phyloP scores from a whole-genome alignment of 1,140 invertebrate species.

The Magallana gigas region DNA sequence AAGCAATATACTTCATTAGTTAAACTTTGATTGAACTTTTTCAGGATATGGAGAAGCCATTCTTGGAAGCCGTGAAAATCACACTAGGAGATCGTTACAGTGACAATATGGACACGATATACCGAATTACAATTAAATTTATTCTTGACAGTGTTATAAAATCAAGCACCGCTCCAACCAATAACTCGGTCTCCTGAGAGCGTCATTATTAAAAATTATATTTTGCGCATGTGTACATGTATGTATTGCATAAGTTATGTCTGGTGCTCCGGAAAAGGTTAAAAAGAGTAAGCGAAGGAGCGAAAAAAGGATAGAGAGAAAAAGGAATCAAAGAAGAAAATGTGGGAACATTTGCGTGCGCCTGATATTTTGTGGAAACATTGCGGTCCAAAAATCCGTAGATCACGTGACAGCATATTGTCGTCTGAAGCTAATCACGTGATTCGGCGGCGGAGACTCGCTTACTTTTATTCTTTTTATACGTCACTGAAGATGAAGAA shows the following conservation, averaged over 20 bases:
- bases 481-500: background rate
- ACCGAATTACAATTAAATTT: conserved; percentile 94
- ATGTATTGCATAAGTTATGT: background rate
- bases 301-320: background rate
- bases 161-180: conserved; percentile 69
- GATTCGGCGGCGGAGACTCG: background rate
- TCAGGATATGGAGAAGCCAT: conserved; percentile 86
- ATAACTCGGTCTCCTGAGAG: conserved; percentile 13
- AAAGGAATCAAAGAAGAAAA: background rate
- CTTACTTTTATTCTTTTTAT: background rate
- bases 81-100: conserved; percentile 93
- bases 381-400: background rate
- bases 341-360: background rate
- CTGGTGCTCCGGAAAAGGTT: no score
- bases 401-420: background rate
- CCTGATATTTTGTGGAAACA: background rate
- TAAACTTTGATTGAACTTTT: conserved; percentile 70
- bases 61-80: conserved; percentile 84
- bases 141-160: conserved; percentile 91
- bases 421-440: background rate
- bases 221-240: no score
- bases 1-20: background rate
- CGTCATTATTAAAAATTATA: no score
- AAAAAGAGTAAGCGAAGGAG: no score
- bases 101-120: conserved; percentile 93